Percentiles rank a stretch among this genome's conserved stretches.
Conservation (phyloP, 2,797 vertebrate genomes). For the Coranthus polyacanthus region DNA sequence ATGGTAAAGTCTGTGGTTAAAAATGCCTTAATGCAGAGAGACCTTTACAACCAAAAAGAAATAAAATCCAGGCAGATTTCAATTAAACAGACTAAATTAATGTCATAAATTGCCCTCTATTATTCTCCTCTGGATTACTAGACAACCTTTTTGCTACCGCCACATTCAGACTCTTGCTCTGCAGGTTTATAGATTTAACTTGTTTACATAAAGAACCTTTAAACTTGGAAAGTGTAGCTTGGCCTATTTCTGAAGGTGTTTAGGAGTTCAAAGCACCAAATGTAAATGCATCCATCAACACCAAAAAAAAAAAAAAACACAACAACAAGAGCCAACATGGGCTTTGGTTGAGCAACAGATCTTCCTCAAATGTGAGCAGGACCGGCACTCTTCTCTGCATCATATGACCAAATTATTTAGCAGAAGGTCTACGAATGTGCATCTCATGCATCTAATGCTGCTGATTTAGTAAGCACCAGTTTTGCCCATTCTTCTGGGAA, state of each 20-base stretch:
- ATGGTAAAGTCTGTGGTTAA: too few species aligned
- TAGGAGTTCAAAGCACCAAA: slow-evolving; percentile 17
- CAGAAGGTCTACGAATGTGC: slow-evolving; percentile 60
- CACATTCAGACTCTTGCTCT: neutral
- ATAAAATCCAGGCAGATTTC: too few species aligned
- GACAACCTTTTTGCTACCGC: neutral
- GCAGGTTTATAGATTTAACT: neutral
- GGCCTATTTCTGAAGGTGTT: slow-evolving; percentile 16
- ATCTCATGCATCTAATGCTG: slow-evolving; percentile 81
- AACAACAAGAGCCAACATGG: slow-evolving; percentile 19
- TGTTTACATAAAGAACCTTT: neutral
- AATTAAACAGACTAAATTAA: too few species aligned
- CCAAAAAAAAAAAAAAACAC: slow-evolving; percentile 34
- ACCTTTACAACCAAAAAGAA: too few species aligned
- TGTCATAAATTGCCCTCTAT: too few species aligned
- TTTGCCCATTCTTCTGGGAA: slow-evolving; percentile 81
- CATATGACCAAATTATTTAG: slow-evolving; percentile 76
- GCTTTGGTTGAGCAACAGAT: slow-evolving; percentile 34
- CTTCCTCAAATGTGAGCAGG: slow-evolving; percentile 35
- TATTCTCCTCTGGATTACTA: too few species aligned
- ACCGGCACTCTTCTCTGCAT: slow-evolving; percentile 58
- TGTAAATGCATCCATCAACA: slow-evolving; percentile 34
- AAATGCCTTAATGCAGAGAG: too few species aligned
- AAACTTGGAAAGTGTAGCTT: slow-evolving; percentile 17
- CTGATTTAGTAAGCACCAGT: slow-evolving; percentile 84